These are phyloP conservation scores for Nemopilema nomurai DNA, from an alignment of 30 jellyfish, hydroid and myxozoan genomes.

Conservation along the genomic window DNA sequence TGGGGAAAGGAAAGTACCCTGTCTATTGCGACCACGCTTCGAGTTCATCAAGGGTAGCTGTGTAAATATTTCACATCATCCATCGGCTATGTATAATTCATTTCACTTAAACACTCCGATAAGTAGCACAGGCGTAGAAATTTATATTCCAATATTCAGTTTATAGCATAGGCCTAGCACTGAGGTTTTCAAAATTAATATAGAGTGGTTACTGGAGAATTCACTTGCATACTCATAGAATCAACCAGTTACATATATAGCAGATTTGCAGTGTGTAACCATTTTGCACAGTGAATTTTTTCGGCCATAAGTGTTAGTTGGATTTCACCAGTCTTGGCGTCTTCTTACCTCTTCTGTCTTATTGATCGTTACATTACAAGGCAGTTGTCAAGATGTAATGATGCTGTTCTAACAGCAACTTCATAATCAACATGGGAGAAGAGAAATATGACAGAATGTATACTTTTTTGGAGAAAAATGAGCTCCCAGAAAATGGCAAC, in stretches of 20 bases:
- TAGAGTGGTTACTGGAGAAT: not conserved
- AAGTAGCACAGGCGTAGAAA: not conserved
- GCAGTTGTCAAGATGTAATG: not conserved
- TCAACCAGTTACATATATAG: not conserved
- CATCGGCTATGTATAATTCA: not conserved
- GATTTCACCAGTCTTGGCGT: not conserved
- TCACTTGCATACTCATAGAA: not conserved
- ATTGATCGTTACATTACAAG: not conserved
- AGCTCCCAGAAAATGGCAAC: not conserved
- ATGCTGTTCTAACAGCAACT: not conserved
- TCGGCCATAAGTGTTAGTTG: not conserved
- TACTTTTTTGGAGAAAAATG: not conserved
- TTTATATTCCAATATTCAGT: not conserved
- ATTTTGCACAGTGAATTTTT: not conserved
- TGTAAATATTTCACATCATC: not conserved
- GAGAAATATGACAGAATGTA: not conserved
- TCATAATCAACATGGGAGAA: not conserved
- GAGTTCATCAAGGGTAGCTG: not conserved
- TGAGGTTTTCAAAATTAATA: not conserved
- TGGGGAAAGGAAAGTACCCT: not conserved
- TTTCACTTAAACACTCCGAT: not conserved
- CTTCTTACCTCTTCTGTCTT: not conserved
- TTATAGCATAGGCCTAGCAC: not conserved
- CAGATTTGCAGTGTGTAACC: not conserved
- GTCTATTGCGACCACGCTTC: not conserved